Conservation (phyloP, 2,797 vertebrate species). For the Acanthurus tractus region DNA sequence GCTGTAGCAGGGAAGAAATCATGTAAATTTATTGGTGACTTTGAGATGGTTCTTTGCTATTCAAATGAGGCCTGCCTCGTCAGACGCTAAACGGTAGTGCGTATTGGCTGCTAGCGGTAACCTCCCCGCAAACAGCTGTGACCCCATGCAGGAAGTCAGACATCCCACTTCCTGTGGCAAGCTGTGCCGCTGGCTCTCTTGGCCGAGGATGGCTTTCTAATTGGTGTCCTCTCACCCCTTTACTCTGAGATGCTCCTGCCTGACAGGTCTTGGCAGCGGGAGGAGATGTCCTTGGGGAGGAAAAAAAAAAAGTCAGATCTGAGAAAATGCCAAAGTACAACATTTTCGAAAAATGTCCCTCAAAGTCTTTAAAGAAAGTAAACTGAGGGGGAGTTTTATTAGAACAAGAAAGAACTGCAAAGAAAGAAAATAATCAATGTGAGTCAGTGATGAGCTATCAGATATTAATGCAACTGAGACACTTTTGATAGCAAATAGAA, state of each 20-base stretch:
- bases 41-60: conserved; percentile 89
- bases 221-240: conserved; percentile 97
- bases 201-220: conserved; percentile 94
- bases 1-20: conserved; percentile 83
- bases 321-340: conserved; percentile 88
- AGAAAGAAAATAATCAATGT: conserved; percentile 43
- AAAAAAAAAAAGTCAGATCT: conserved; percentile 86
- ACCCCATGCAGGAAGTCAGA: conserved; percentile 92
- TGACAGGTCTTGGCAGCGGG: conserved; percentile 94
- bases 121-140: conserved; percentile 91
- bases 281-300: conserved; percentile 94
- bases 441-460: conserved; percentile 60
- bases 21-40: conserved; percentile 91
- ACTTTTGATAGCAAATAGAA: conserved; percentile 84
- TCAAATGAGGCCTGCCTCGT: conserved; percentile 87
- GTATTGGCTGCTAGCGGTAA: conserved; percentile 84
- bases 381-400: conserved; percentile 82
- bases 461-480: conserved; percentile 83
- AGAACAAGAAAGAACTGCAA: conserved; percentile 80
- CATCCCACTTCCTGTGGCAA: conserved; percentile 91
- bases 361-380: conserved; percentile 82
- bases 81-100: conserved; percentile 83
- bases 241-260: conserved; percentile 90
- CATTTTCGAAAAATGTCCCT: conserved; percentile 83
- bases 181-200: conserved; percentile 93